Evolutionary conservation across 2,888 invertebrate species (phyloP).

Genomic region (Pristionchus mayeri): DNA sequence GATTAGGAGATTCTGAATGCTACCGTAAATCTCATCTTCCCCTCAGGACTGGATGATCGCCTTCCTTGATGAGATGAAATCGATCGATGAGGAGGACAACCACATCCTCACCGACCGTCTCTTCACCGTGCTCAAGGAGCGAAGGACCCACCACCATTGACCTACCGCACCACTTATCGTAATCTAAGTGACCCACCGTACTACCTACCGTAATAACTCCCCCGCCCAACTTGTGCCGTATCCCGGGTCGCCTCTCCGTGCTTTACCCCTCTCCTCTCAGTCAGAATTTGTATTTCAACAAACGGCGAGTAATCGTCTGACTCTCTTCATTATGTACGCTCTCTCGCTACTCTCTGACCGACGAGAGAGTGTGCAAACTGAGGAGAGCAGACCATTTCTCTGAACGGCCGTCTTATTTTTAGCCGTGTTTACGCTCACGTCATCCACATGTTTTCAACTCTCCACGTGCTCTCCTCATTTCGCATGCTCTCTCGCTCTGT

Average conservation of each 20-base stretch:
- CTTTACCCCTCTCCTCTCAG: slow-evolving; percentile 7
- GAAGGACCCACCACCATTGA: neutral
- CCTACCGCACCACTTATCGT: neutral
- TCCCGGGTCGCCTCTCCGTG: slow-evolving; percentile 21
- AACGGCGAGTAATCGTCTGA: neutral
- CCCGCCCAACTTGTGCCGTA: neutral
- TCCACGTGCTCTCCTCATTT: neutral
- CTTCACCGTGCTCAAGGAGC: slow-evolving; percentile 34
- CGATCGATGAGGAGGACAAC: slow-evolving; percentile 34
- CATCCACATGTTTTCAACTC: too few species aligned
- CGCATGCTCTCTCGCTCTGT: too few species aligned
- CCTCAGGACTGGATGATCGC: slow-evolving; percentile 35
- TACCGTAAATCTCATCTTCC: neutral
- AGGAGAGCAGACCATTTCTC: neutral
- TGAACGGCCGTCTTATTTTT: too few species aligned
- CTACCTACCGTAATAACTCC: neutral
- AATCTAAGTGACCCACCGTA: too few species aligned
- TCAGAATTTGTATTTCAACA: too few species aligned
- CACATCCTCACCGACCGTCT: slow-evolving; percentile 44
- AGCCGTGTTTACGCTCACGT: too few species aligned
- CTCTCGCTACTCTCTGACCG: neutral
- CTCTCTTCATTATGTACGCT: too few species aligned
- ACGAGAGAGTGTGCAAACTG: neutral
- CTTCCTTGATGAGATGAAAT: slow-evolving; percentile 41
- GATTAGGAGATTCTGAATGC: too few species aligned